Conservation (phyloP, 2,888 invertebrate genomes). For the Pedicia rivosa region DNA sequence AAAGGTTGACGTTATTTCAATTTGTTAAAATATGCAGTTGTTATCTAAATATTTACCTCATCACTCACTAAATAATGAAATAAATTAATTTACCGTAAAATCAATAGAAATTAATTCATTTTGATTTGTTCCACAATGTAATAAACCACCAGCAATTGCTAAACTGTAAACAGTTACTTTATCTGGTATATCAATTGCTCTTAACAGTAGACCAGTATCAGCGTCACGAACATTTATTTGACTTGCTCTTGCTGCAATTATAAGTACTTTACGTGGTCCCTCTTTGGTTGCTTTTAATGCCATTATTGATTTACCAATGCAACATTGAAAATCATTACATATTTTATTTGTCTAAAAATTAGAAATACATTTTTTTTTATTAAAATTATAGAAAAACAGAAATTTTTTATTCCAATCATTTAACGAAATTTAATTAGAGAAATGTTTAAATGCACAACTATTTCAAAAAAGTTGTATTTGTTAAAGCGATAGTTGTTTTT, state of each 20-base stretch:
- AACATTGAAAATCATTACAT: constrained; percentile 37
- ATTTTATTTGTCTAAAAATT: constrained; percentile 37
- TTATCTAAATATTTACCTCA: too few relatives aligned
- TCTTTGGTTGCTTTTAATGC: constrained; percentile 56
- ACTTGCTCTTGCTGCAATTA: constrained; percentile 50
- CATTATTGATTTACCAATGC: constrained; percentile 47
- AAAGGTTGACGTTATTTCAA: too few relatives aligned
- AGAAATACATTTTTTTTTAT: too few relatives aligned
- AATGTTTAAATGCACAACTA: too few relatives aligned
- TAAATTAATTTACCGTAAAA: constrained; percentile 44
- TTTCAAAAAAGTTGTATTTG: too few relatives aligned
- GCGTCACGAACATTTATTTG: constrained; percentile 58
- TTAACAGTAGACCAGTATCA: constrained; percentile 45
- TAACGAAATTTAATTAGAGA: too few relatives aligned
- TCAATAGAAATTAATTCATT: constrained; percentile 57
- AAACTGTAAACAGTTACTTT: constrained; percentile 52
- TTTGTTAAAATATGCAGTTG: too few relatives aligned
- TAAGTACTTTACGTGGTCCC: constrained; percentile 48
- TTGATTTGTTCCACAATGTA: constrained; percentile 63
- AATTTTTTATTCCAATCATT: too few relatives aligned
- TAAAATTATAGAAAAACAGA: too few relatives aligned
- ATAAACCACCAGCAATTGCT: constrained; percentile 45
- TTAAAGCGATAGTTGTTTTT: too few relatives aligned
- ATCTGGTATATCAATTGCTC: constrained; percentile 41
- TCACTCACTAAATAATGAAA: constrained; percentile 1